Percentiles rank a stretch among this genome's conserved stretches.
These are phyloP conservation scores for Unio delphinus DNA, from an alignment of 2,888 invertebrate genomes.

Conservation along the genomic window DNA sequence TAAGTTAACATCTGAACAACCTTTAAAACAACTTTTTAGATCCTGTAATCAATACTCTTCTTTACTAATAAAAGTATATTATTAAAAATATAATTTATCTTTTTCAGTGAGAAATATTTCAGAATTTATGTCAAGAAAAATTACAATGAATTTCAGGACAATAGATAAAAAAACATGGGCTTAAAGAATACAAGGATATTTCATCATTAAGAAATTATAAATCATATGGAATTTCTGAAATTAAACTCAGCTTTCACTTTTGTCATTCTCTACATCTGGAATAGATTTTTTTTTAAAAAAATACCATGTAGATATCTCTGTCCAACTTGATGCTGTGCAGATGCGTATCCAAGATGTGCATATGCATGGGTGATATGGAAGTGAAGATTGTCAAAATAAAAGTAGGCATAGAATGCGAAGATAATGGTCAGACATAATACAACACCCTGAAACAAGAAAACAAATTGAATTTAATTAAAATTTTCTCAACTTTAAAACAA, in stretches of 20 bases:
- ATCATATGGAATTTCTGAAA: background rate
- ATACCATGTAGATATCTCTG: constrained; percentile 72
- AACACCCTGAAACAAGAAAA: constrained; percentile 43
- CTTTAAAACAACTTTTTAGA: too few relatives aligned
- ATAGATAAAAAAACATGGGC: background rate
- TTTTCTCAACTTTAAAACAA: too few relatives aligned
- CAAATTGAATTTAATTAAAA: background rate
- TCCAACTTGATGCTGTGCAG: constrained; percentile 72
- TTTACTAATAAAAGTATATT: too few relatives aligned
- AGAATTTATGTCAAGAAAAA: background rate
- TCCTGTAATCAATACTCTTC: too few relatives aligned
- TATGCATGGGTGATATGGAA: constrained; percentile 72
- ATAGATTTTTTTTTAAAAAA: constrained; percentile 3
- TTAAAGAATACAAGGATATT: background rate
- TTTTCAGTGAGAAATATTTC: too few relatives aligned
- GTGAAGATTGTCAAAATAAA: constrained; percentile 72
- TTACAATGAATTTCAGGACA: background rate
- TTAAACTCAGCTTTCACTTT: background rate
- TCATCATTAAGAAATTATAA: background rate
- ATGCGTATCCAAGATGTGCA: constrained; percentile 71
- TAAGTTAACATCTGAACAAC: too few relatives aligned
- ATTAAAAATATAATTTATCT: too few relatives aligned
- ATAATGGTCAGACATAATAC: constrained; percentile 44
- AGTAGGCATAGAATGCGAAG: constrained; percentile 69
- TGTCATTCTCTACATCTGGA: too few relatives aligned